A percentile compares a stretch with the other conserved stretches of the same genome.
Conservation (phyloP, 2,888 invertebrate genomes). For the Psylliodes chrysocephalus region DNA sequence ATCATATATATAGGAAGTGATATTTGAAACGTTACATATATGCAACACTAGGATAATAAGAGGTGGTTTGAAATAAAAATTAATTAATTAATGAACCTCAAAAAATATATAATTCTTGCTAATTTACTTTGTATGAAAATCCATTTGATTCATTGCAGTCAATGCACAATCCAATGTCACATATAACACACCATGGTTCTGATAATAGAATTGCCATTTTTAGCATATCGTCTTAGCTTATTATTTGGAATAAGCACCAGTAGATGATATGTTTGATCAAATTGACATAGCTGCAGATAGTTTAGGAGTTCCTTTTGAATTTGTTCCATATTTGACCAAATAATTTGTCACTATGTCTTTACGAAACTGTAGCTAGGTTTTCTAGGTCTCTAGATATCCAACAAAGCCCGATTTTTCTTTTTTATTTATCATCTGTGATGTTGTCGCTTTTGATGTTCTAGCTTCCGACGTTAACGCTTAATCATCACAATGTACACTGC, state of each 20-base stretch:
- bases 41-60: conserved; percentile 17
- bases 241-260: conserved; percentile 21
- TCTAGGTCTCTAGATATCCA: too few species aligned
- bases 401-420: too few species aligned
- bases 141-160: background rate
- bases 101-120: too few species aligned
- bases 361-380: conserved; percentile 33
- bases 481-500: too few species aligned
- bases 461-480: too few species aligned
- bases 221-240: conserved; percentile 36
- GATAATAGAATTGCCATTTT: conserved; percentile 10
- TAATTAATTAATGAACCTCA: too few species aligned
- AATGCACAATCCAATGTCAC: conserved; percentile 13
- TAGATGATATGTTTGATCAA: conserved; percentile 32
- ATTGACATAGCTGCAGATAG: conserved; percentile 17
- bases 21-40: background rate
- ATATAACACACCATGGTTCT: conserved; percentile 18
- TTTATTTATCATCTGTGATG: too few species aligned
- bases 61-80: too few species aligned
- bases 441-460: too few species aligned
- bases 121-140: conserved; percentile 14
- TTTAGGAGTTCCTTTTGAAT: conserved; percentile 20
- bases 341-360: conserved; percentile 36
- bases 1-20: too few species aligned
- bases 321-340: conserved; percentile 19